Percentiles rank a stretch among this genome's conserved stretches.
Conservation (phyloP, 2,797 vertebrate species). For the Silurus aristotelis region DNA sequence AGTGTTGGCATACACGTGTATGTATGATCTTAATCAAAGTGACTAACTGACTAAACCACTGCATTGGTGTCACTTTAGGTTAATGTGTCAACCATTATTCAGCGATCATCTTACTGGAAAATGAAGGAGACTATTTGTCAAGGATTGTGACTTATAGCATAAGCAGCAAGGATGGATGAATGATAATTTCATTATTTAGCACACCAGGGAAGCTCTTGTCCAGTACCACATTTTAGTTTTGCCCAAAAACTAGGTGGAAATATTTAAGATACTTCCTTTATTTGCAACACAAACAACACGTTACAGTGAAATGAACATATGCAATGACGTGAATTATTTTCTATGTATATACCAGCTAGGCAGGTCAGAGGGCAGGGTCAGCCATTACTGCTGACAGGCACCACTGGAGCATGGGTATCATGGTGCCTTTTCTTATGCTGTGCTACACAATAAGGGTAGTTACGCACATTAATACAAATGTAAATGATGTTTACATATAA, state of each 20-base stretch:
- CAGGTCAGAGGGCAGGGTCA: too few relatives aligned
- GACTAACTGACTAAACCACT: conserved; percentile 1
- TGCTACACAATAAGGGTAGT: neutral
- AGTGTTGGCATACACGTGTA: neutral
- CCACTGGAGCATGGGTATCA: too few relatives aligned
- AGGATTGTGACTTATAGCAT: conserved; percentile 20
- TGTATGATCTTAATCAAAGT: conserved; percentile 8
- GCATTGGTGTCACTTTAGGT: conserved; percentile 35
- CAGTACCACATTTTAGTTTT: neutral
- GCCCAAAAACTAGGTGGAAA: neutral
- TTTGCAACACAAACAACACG: too few relatives aligned
- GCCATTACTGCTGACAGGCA: too few relatives aligned
- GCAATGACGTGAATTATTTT: too few relatives aligned
- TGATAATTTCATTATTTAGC: neutral
- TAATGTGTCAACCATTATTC: conserved; percentile 28
- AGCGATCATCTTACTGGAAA: conserved; percentile 28
- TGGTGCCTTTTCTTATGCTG: neutral
- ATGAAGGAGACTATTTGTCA: neutral
- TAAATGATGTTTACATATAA: neutral
- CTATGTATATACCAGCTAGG: too few relatives aligned
- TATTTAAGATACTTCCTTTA: too few relatives aligned
- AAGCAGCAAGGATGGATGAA: neutral
- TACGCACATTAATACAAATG: neutral
- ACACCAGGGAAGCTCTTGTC: neutral
- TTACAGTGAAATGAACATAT: too few relatives aligned